Evolutionary conservation across 2,888 invertebrate genomes (phyloP), one percentile per base, ranked within the genome.

Genomic region (Pegoplata infirma): DNA sequence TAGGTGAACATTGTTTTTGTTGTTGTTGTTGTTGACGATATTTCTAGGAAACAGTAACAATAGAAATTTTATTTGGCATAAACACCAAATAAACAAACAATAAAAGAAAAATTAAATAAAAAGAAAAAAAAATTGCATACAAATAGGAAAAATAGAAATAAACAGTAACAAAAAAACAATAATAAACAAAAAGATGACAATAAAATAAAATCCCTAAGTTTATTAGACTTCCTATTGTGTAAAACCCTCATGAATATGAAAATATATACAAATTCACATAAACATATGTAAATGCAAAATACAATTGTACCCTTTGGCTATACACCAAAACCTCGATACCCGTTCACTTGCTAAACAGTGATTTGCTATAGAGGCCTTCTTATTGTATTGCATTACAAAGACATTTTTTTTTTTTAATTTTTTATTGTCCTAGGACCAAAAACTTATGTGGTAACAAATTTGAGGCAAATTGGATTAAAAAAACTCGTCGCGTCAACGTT

Each of bases 11-110:
- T n/a, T n/a, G n/a, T n/a, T n/a, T n/a, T 56, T 17, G 19, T 5
- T 23, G 3, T 55, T 10, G 28, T 10, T 40, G 32, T 61, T 28
- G 36, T 12, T 1, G 21, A 4, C 5, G 46, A n/a, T 67, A 23
- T 5, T n/a, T 19, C 46, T 28, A 55, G 12, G 28, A 67, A 53
- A 28, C 44, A 12, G 21, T n/a, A 40, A 36, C 56, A 67, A 21
- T 6, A 28, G 6, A 17, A 12, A 55, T 32, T 23, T 6, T 6
- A 23, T 67, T 67, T 67, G 47, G 8, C 67, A 67, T 67, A 56
- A 67, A 56, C 67, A 67, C 44, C 55, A 49, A 36, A 49, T 58
- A 68, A 68, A 68, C 49, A 47, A 67, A 56, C 47, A 67, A 67
- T 67, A 67, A 67, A 67, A n/a, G n/a, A n/a, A n/a, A 25, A 32